A percentile compares a stretch with the other conserved stretches of the same genome.
These are phyloP conservation scores for Phengaris alcon DNA, from an alignment of 2,888 invertebrate species.

Conservation along the genomic window DNA sequence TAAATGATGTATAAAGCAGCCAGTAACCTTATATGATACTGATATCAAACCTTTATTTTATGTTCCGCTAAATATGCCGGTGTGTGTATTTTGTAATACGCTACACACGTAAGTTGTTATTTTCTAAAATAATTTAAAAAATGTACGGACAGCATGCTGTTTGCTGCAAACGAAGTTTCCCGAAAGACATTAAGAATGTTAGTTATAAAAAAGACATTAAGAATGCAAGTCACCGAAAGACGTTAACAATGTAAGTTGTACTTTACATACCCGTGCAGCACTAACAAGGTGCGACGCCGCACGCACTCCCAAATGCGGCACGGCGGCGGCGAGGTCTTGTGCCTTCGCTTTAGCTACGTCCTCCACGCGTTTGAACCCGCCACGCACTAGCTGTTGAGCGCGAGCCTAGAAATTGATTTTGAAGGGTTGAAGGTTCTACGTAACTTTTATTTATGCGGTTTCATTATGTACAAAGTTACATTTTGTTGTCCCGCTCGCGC, in stretches of 20 bases:
- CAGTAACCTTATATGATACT: too few species aligned
- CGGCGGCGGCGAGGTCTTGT: conserved; percentile 77
- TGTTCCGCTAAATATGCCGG: too few species aligned
- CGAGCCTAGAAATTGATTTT: conserved; percentile 77
- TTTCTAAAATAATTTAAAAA: too few species aligned
- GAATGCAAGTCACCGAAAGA: background rate
- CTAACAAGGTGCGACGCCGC: conserved; percentile 90
- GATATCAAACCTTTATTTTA: too few species aligned
- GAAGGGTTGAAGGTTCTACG: background rate
- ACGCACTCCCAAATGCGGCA: conserved; percentile 86
- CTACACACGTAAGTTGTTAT: too few species aligned
- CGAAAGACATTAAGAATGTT: background rate
- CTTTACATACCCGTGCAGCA: conserved; percentile 86
- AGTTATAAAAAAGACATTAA: background rate
- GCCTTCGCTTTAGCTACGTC: conserved; percentile 86
- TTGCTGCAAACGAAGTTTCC: too few species aligned
- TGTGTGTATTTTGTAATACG: too few species aligned
- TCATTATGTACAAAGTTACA: too few species aligned
- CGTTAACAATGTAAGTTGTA: background rate
- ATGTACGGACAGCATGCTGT: too few species aligned
- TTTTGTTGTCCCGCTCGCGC: background rate
- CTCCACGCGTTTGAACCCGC: conserved; percentile 89
- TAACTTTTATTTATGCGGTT: background rate
- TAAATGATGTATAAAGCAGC: too few species aligned
- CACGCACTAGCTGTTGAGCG: conserved; percentile 89